Evolutionary conservation across 2,797 vertebrate species (phyloP).

Genomic region (Manis pentadactyla): DNA sequence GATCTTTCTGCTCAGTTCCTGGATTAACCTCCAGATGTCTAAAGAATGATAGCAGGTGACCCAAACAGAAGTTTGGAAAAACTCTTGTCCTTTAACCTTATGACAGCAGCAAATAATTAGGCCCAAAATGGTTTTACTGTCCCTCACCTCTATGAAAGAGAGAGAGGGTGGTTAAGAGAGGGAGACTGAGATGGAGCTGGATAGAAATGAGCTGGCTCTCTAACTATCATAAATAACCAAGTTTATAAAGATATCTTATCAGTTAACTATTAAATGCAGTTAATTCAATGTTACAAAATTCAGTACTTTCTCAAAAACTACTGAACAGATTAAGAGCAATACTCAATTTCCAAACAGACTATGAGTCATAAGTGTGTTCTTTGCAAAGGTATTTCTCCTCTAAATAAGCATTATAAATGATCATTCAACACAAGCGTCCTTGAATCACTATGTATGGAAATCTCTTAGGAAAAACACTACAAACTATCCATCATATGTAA

Average conservation of each 20-base stretch:
- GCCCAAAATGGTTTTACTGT: background rate
- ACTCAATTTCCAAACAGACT: background rate
- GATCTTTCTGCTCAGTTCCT: background rate
- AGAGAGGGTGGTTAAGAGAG: background rate
- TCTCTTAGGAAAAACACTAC: background rate
- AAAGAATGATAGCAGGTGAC: background rate
- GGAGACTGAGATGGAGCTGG: background rate
- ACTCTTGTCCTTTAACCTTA: background rate
- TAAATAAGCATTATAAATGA: slow-evolving; percentile 8
- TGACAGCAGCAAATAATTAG: background rate
- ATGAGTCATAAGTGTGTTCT: background rate
- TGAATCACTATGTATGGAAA: background rate
- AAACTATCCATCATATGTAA: background rate
- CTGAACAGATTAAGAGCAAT: background rate
- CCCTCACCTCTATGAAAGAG: background rate
- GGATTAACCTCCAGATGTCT: background rate
- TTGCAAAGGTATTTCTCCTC: background rate
- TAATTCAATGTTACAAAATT: background rate
- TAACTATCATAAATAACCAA: background rate
- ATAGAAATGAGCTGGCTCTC: background rate
- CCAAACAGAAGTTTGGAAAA: background rate
- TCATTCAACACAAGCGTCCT: too few species aligned
- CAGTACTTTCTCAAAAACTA: background rate
- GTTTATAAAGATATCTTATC: background rate
- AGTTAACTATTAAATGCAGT: background rate